Evolutionary conservation across 2,113 vertebrate species (phyloP).

Genomic region (Megaceryle torquata): DNA sequence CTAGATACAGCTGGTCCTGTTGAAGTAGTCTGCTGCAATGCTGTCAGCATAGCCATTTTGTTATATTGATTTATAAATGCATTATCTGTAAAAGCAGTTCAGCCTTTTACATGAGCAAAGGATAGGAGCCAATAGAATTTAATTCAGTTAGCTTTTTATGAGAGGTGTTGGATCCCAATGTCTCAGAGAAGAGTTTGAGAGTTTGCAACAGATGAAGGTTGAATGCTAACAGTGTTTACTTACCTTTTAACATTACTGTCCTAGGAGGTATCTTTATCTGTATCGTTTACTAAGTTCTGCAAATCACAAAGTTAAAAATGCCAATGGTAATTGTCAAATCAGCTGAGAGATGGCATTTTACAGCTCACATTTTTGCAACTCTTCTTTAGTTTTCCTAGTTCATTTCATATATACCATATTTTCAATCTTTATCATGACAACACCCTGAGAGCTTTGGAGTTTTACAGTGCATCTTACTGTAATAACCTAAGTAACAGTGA

Average conservation of each 20-base stretch:
- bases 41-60: not conserved
- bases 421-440: not conserved
- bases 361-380: not conserved
- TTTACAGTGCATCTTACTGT: not conserved
- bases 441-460: not conserved
- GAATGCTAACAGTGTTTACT: not conserved
- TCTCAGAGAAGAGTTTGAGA: not conserved
- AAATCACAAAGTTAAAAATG: not conserved
- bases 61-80: conserved; percentile 32
- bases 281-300: not conserved
- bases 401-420: not conserved
- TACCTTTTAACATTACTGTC: not conserved
- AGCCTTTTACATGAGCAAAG: not conserved
- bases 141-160: not conserved
- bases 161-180: not conserved
- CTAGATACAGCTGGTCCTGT: not conserved
- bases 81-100: conserved; percentile 22
- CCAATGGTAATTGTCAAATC: not conserved
- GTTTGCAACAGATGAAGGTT: not conserved
- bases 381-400: not conserved
- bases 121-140: not conserved
- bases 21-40: not conserved
- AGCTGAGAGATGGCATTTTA: not conserved
- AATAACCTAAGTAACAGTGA: not conserved
- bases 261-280: not conserved